Conservation (phyloP, 30 jellyfish, hydroid and myxozoan species). For the Aurelia coerulea region DNA sequence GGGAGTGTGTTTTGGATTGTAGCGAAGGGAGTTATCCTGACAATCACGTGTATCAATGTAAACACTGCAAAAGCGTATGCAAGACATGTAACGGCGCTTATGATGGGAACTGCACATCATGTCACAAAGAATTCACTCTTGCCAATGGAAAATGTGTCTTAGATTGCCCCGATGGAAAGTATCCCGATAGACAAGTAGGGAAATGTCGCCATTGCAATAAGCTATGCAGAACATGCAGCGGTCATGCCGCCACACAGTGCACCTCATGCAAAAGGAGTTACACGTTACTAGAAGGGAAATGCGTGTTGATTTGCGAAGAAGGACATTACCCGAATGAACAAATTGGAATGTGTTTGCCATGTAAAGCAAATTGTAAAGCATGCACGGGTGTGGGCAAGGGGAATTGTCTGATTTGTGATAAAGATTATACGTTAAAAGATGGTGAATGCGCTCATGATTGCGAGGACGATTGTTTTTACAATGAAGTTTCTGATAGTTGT, state of each 20-base stretch:
- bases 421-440: slow-evolving; percentile 16
- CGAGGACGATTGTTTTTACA: slow-evolving; percentile 29
- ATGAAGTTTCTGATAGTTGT: slow-evolving; percentile 59
- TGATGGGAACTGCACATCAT: slow-evolving; percentile 53
- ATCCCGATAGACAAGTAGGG: slow-evolving; percentile 5
- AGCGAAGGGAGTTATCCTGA: slow-evolving; percentile 59
- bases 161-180: slow-evolving; percentile 64
- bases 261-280: slow-evolving; percentile 60
- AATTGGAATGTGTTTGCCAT: slow-evolving; percentile 50
- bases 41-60: slow-evolving; percentile 25
- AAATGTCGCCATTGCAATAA: slow-evolving; percentile 69
- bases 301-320: slow-evolving; percentile 60
- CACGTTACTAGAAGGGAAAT: slow-evolving; percentile 47
- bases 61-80: slow-evolving; percentile 50
- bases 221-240: slow-evolving; percentile 71
- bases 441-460: slow-evolving; percentile 57
- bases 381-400: slow-evolving; percentile 73
- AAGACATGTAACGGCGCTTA: slow-evolving; percentile 58
- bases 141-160: slow-evolving; percentile 58
- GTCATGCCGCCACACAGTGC: slow-evolving; percentile 47
- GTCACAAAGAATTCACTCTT: slow-evolving; percentile 56
- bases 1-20: slow-evolving; percentile 55
- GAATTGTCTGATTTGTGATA: slow-evolving; percentile 71
- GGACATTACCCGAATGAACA: slow-evolving; percentile 47
- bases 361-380: slow-evolving; percentile 66